Base-by-base conservation (phyloP, 2,888 invertebrate species). In the Leucoma salicis region DNA sequence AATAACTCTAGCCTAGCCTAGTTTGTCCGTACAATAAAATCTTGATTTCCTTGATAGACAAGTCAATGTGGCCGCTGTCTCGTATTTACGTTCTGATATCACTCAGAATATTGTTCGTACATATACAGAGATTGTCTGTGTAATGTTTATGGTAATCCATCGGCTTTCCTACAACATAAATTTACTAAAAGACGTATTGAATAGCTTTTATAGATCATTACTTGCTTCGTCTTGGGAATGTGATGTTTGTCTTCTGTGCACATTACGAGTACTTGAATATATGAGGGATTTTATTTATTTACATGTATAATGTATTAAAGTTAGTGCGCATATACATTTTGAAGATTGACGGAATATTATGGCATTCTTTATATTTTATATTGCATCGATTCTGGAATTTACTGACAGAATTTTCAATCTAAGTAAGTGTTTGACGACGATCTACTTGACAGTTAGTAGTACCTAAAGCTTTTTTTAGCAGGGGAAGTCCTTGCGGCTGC, bases 21-120 rank as follows among this genome's bases (percentile, higher is more conserved):
- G 14, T 50, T 42, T 40, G 45, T 48, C 36, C 1, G 27, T 31
- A 57, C 61, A 58, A 60, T 60, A 39, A 45, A 61, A 60, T 60
- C 57, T 60, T 60, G 58, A 60, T 58, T 29, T 10, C 14, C 21
- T 21, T 59, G 57, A 61, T 58, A 58, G 58, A 58, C 58, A 58
- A 53, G 39, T 58, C 58, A 60, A 58, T 60, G 57, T 43, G 2
- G 6, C 21, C 21, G 28, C 35, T 4, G 37, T 28, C 41, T 35
- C 33, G 57, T 46, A 41, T 8, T 5, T 34, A 53, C 61, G 42
- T 56, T 49, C 57, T 50, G 37, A 57, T 53, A 46, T 49, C 61
- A 53, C 57, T 46, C 42, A 16, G 31, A 45, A 61, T 50, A 49
- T 49, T 44, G 41, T 14, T 38, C 39, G 41, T 46, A 53, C 49